These are phyloP conservation scores for Thymelicus lineola DNA, from an alignment of 2,888 invertebrate genomes.

Conservation along the genomic window DNA sequence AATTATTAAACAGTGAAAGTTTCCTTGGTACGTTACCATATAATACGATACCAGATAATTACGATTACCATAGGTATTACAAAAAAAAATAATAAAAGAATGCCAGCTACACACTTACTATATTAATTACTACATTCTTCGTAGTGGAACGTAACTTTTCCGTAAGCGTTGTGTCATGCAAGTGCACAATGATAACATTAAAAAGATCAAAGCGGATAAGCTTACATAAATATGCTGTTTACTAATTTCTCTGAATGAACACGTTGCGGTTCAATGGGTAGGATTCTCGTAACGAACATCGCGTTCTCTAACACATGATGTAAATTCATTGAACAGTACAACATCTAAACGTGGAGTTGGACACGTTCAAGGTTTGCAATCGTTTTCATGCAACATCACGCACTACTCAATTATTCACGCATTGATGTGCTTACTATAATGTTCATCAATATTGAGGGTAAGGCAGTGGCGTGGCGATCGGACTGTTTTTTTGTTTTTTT, in stretches of 20 bases:
- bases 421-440: too few relatives aligned
- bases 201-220: constrained; percentile 30
- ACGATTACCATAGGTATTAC: too few relatives aligned
- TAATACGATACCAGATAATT: too few relatives aligned
- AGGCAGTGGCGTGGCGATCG: too few relatives aligned
- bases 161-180: background rate
- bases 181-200: constrained; percentile 19
- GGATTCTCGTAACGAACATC: constrained; percentile 38
- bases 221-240: constrained; percentile 24
- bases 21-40: too few relatives aligned
- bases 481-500: too few relatives aligned
- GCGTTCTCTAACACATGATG: constrained; percentile 42
- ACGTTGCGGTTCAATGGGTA: constrained; percentile 46
- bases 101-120: too few relatives aligned
- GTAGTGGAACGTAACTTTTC: background rate
- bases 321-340: constrained; percentile 55
- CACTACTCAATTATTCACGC: too few relatives aligned
- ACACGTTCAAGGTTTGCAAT: constrained; percentile 34
- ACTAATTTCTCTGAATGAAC: constrained; percentile 48
- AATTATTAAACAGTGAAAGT: too few relatives aligned
- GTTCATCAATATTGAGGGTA: too few relatives aligned
- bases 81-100: too few relatives aligned
- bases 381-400: background rate
- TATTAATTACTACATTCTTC: background rate
- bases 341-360: constrained; percentile 55